A percentile compares a stretch with the other conserved stretches of the same genome.
Conservation (phyloP, 2,113 vertebrate species). For the Cygnus atratus region DNA sequence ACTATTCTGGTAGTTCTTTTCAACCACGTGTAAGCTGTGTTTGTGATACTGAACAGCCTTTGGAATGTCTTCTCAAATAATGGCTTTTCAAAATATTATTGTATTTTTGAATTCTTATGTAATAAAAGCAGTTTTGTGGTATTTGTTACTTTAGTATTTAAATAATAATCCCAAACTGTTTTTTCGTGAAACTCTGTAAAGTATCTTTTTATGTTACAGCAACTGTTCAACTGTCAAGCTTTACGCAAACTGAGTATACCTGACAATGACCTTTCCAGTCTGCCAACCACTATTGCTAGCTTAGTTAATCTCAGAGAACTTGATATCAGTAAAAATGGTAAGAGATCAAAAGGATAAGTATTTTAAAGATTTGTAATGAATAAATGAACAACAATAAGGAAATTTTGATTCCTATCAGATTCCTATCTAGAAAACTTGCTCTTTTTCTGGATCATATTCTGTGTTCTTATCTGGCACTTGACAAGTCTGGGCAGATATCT, state of each 20-base stretch:
- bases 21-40: fast-evolving
- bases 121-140: background rate
- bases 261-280: conserved; percentile 96
- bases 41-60: background rate
- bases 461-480: background rate
- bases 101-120: fast-evolving
- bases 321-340: conserved; percentile 99
- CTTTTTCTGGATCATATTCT: background rate
- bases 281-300: conserved; percentile 95
- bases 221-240: conserved; percentile 99
- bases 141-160: background rate
- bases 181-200: background rate
- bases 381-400: background rate
- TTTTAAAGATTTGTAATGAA: background rate
- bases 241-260: conserved; percentile 96
- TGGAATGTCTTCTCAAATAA: background rate
- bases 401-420: background rate
- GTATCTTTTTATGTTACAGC: conserved; percentile 78
- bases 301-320: conserved; percentile 97
- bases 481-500: background rate
- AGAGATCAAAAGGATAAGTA: conserved; percentile 6
- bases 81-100: background rate
- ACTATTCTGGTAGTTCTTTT: fast-evolving
- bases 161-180: background rate
- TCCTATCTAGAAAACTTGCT: background rate